Evolutionary conservation across 2,113 vertebrate genomes (phyloP).

Genomic region (Muntiacus reevesi): DNA sequence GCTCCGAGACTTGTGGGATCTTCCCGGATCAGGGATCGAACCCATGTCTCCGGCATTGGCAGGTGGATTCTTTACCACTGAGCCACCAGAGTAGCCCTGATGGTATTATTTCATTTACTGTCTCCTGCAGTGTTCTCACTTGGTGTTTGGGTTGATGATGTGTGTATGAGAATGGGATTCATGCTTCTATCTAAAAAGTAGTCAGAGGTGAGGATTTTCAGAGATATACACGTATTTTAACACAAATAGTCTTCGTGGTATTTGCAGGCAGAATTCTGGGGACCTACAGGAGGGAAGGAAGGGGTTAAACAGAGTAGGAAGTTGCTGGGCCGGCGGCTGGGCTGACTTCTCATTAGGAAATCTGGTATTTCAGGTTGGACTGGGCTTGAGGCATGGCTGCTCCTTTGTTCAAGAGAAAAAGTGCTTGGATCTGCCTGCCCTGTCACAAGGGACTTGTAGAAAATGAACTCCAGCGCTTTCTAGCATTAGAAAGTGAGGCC

Average conservation of each 20-base stretch:
- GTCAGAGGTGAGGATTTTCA: background rate
- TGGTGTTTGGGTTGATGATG: background rate
- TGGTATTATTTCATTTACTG: background rate
- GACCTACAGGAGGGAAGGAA: slow-evolving; percentile 72
- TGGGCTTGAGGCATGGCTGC: slow-evolving; percentile 72
- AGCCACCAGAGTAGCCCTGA: background rate
- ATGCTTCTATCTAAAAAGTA: background rate
- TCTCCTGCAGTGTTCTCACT: background rate
- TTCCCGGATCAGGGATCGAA: background rate
- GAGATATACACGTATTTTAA: background rate
- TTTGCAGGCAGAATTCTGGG: background rate
- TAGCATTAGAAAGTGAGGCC: background rate
- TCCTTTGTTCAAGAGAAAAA: slow-evolving; percentile 67
- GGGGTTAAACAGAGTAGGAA: slow-evolving; percentile 77
- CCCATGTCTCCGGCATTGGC: background rate
- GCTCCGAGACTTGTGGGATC: background rate
- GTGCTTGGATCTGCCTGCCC: slow-evolving; percentile 58
- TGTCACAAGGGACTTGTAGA: slow-evolving; percentile 49
- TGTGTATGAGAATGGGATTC: fast-evolving
- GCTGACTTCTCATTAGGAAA: slow-evolving; percentile 75
- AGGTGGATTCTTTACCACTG: background rate
- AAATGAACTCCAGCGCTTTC: slow-evolving; percentile 40
- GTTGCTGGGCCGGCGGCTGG: slow-evolving; percentile 57
- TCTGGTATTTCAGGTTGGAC: slow-evolving; percentile 85
- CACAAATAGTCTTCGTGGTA: background rate